Evolutionary conservation across 2,888 invertebrate genomes (phyloP).

Genomic region (Ctenicera cuprea): DNA sequence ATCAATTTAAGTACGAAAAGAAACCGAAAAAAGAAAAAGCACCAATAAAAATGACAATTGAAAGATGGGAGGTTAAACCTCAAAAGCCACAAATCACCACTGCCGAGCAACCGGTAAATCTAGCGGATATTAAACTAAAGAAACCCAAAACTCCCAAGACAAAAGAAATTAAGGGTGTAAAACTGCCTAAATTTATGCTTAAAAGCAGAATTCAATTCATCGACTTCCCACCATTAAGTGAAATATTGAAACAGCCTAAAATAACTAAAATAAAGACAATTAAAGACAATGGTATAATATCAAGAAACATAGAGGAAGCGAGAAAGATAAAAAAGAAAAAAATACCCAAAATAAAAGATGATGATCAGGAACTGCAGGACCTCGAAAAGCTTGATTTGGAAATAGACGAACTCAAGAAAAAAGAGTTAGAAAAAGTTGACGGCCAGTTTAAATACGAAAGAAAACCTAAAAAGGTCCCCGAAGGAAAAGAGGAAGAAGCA

Average conservation of each 20-base stretch:
- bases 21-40: slow-evolving; percentile 61
- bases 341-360: slow-evolving; percentile 69
- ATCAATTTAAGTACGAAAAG: slow-evolving; percentile 65
- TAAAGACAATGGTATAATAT: slow-evolving; percentile 72
- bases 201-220: slow-evolving; percentile 73
- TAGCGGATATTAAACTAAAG: slow-evolving; percentile 71
- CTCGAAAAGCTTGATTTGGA: slow-evolving; percentile 72
- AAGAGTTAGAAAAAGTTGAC: slow-evolving; percentile 69
- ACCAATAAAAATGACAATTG: slow-evolving; percentile 68
- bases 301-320: slow-evolving; percentile 74
- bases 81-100: slow-evolving; percentile 52
- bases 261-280: slow-evolving; percentile 68
- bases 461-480: slow-evolving; percentile 55
- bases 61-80: slow-evolving; percentile 72
- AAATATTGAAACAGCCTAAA: slow-evolving; percentile 64
- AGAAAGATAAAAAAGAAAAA: slow-evolving; percentile 71
- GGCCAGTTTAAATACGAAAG: slow-evolving; percentile 66
- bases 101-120: slow-evolving; percentile 56
- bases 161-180: slow-evolving; percentile 65
- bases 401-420: slow-evolving; percentile 68
- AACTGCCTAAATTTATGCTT: slow-evolving; percentile 73
- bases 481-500: slow-evolving; percentile 63
- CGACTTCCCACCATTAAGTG: slow-evolving; percentile 78
- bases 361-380: slow-evolving; percentile 67
- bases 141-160: slow-evolving; percentile 65